Percentiles rank a stretch among this genome's conserved stretches.
phyloP scores from a whole-genome alignment of 2,113 vertebrate genomes.

The Furnarius figulus region DNA sequence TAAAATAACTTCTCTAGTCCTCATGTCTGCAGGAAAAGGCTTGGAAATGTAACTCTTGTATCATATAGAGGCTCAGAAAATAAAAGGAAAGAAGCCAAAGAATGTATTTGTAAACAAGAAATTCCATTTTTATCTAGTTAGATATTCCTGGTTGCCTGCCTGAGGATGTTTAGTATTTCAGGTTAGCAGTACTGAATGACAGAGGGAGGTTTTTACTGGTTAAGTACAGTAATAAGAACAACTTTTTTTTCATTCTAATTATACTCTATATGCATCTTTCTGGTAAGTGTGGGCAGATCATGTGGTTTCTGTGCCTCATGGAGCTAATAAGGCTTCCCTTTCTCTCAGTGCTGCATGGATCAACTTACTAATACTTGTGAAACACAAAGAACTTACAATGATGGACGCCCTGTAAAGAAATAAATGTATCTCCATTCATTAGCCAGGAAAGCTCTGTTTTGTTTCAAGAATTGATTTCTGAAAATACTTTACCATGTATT shows the following conservation, averaged over 20 bases:
- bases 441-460: conserved; percentile 51
- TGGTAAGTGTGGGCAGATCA: not conserved
- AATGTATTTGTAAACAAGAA: not conserved
- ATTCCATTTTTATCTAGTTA: not conserved
- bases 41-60: not conserved
- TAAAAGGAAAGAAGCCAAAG: not conserved
- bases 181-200: not conserved
- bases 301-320: not conserved
- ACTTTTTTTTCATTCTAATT: not conserved
- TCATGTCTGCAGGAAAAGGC: not conserved
- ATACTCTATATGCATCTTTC: not conserved
- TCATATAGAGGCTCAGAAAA: not conserved
- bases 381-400: conserved; percentile 17
- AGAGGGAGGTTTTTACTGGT: not conserved
- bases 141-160: not conserved
- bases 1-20: not conserved
- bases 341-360: not conserved
- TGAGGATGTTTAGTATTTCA: not conserved
- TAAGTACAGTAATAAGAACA: not conserved
- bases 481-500: conserved; percentile 52
- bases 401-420: conserved; percentile 32
- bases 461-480: conserved; percentile 56
- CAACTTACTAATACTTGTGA: not conserved
- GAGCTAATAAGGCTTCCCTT: not conserved
- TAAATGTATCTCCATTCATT: conserved; percentile 53